These are phyloP conservation scores for Sebastes fasciatus DNA, from an alignment of 2,113 vertebrate species.

Conservation along the genomic window DNA sequence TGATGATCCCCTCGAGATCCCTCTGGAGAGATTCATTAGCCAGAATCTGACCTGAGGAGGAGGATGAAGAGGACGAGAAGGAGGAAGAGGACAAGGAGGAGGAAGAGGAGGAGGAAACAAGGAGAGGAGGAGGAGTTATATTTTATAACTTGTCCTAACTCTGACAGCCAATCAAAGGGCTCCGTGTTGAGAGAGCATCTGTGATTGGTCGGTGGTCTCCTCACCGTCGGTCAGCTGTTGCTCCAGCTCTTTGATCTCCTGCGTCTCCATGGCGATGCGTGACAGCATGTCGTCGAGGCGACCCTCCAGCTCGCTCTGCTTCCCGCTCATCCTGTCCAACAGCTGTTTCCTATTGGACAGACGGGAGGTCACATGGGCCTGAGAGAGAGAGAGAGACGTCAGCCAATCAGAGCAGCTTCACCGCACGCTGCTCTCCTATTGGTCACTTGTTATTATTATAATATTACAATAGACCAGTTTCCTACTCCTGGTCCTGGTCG, in stretches of 20 bases:
- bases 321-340: conserved; percentile 87
- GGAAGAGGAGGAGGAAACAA: not conserved
- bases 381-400: conserved; percentile 3
- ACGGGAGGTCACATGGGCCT: conserved; percentile 87
- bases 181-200: not conserved
- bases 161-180: conserved; percentile 18
- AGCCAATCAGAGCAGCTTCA: conserved; percentile 20
- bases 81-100: not conserved
- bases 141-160: not conserved
- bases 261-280: conserved; percentile 91
- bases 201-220: conserved; percentile 24
- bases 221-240: conserved; percentile 94
- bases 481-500: too few species aligned
- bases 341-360: conserved; percentile 84
- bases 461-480: not conserved
- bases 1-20: conserved; percentile 90
- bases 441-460: not conserved
- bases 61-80: not conserved
- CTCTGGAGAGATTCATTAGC: conserved; percentile 92
- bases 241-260: conserved; percentile 95
- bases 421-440: not conserved
- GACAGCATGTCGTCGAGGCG: conserved; percentile 90
- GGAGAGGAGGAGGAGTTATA: not conserved
- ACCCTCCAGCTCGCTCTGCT: conserved; percentile 87
- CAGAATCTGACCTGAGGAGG: conserved; percentile 90